Evolutionary conservation across 2,888 invertebrate genomes (phyloP), one percentile per base, ranked within the genome.

Genomic region (Tetramorium bicarinatum): DNA sequence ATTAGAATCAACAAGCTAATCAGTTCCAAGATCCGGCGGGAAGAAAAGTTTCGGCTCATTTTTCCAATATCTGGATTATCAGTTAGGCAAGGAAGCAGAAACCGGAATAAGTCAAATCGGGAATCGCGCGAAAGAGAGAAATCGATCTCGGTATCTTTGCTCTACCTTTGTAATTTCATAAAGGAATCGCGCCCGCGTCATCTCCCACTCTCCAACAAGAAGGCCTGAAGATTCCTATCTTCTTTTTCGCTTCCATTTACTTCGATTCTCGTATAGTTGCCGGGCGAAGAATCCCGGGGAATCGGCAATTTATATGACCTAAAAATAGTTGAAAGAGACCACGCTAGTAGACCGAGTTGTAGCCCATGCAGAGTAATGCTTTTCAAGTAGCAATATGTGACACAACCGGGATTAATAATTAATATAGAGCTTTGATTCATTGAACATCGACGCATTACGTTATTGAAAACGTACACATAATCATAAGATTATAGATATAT

Each of bases 121-220:
- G 47, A 64, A 64, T 76, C 77, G 41, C 13, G 66, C 25, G 29
- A 54, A 41, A 77, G 29, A 29, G 18, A 29, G 41, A 82, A 49
- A 77, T 62, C 47, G 82, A 67, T 86, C 72, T 74, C 72, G 21
- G 38, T 72, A 66, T 69, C 64, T 77, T 72, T 74, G 52, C 56
- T 67, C 56, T 67, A 56, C 61, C 59, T 77, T 77, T 72, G 79
- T 85, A 87, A 89, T 88, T 87, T 82, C 81, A 83, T 87, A 87
- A 62, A 79, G 77, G 75, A 66, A 82, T 82, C 67, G 44, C 59
- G 62, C 41, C 15, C 13, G 49, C 34, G 47, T 21, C 34, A 38
- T 66, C 38, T 54, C n/a, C 47, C n/a, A 1, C 7, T 34, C n/a
- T 7, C 13, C 3, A 29, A 15, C 7, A 29, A 3, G 18, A 9